Percentiles rank a stretch among this genome's conserved stretches.
Conservation (phyloP, 2,797 vertebrate species). For the Heteromormyrus szaboi region DNA sequence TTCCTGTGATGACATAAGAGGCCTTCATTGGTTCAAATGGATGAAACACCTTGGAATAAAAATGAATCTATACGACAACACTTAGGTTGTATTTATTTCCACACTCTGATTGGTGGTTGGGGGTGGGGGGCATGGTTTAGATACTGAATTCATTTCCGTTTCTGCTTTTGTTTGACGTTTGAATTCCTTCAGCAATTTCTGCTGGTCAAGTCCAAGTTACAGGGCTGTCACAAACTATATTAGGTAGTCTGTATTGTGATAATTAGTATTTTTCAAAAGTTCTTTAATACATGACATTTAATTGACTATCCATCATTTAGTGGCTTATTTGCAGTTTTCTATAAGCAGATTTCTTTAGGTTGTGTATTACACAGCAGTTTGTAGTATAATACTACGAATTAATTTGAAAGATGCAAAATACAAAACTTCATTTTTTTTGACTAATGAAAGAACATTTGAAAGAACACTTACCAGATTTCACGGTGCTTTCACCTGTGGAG, state of each 20-base stretch:
- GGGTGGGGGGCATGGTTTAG: neutral
- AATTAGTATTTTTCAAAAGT: neutral
- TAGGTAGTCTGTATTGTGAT: neutral
- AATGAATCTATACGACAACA: neutral
- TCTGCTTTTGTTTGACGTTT: neutral
- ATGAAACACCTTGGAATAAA: slow-evolving; percentile 11
- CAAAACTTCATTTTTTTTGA: neutral
- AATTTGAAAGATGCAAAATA: neutral
- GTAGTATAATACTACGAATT: neutral
- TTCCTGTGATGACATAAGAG: neutral
- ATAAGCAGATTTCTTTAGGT: neutral
- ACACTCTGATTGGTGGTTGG: neutral
- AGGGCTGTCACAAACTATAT: neutral
- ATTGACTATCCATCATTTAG: neutral
- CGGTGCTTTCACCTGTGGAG: neutral
- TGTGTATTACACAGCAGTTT: neutral
- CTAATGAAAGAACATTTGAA: neutral
- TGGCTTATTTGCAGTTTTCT: neutral
- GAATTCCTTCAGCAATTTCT: neutral
- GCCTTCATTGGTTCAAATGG: neutral
- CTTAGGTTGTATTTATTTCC: neutral
- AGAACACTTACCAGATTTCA: neutral
- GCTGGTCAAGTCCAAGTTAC: neutral
- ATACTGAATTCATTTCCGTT: neutral
- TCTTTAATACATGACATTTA: neutral